Evolutionary conservation across 2,113 vertebrate genomes (phyloP).

Genomic region (Cyanoramphus novaezelandiae): DNA sequence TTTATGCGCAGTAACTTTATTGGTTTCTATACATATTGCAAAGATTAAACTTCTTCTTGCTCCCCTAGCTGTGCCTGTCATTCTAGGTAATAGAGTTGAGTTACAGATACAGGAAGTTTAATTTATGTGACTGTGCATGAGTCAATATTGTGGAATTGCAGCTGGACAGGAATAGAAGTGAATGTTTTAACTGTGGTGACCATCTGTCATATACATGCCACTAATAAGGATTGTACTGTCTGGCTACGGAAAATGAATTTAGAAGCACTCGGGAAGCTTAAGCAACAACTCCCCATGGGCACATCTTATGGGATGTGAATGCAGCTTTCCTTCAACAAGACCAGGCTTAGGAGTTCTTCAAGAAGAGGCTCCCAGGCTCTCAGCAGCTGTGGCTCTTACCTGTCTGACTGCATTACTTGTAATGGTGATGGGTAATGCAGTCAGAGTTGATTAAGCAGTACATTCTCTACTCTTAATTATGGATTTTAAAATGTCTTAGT

Average conservation of each 20-base stretch:
- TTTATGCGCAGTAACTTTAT: neutral
- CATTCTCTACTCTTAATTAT: neutral
- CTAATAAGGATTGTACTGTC: neutral
- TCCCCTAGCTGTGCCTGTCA: neutral
- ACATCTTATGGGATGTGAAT: neutral
- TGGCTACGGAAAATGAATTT: neutral
- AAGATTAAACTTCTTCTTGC: neutral
- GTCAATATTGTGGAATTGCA: neutral
- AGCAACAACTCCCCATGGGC: neutral
- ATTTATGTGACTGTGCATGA: neutral
- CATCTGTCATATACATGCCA: neutral
- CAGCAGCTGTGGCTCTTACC: neutral
- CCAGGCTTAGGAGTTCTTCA: fast-evolving
- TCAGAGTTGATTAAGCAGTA: neutral
- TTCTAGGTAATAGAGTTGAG: neutral
- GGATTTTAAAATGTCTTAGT: neutral
- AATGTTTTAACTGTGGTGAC: neutral
- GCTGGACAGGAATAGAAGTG: neutral
- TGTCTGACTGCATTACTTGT: neutral
- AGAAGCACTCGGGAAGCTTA: neutral
- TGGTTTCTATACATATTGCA: neutral
- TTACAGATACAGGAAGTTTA: neutral
- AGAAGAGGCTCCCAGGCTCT: neutral
- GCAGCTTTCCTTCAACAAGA: neutral
- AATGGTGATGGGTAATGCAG: neutral